Evolutionary conservation across 2,888 invertebrate species (phyloP), one percentile per base, ranked within the genome.

Genomic region (Eledone cirrhosa): DNA sequence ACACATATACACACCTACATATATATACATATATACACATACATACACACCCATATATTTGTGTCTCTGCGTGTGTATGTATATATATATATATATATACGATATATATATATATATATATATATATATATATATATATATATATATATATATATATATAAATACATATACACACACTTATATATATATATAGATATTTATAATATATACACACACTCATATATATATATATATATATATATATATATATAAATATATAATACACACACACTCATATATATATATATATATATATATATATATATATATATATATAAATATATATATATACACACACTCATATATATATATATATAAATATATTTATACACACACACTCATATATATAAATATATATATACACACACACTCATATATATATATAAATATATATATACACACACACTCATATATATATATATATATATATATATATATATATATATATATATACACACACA

Each of bases 51-150:
- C n/a, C n/a, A n/a, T n/a, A n/a, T n/a, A n/a, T n/a, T n/a, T n/a
- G n/a, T n/a, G n/a, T n/a, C 19, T 53, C 14, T 53, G 53, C 19
- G 53, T 53, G 53, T 53, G 19, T 53, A 53, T 53, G 53, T 53
- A 19, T 53, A 53, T 53, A 16, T 13, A 19, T 13, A 19, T 53
- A 53, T 53, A 16, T 53, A 19, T 53, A 53, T 16, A 53, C 53
- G 53, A 53, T 53, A 53, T 53, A 53, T 53, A 53, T 53, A 53
- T 53, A 53, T 53, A 53, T 53, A 53, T 53, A 53, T 53, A 53
- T 53, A 53, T 53, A 53, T 53, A 53, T 53, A 53, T 53, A 53
- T 53, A 53, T 53, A 53, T 53, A 53, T 53, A 53, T 53, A 53
- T 53, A 53, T 53, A 53, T 53, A 53, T 53, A 53, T 53, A 53